Evolutionary conservation across 2,113 vertebrate species (phyloP).

Genomic region (Romanogobio albipinnatus): DNA sequence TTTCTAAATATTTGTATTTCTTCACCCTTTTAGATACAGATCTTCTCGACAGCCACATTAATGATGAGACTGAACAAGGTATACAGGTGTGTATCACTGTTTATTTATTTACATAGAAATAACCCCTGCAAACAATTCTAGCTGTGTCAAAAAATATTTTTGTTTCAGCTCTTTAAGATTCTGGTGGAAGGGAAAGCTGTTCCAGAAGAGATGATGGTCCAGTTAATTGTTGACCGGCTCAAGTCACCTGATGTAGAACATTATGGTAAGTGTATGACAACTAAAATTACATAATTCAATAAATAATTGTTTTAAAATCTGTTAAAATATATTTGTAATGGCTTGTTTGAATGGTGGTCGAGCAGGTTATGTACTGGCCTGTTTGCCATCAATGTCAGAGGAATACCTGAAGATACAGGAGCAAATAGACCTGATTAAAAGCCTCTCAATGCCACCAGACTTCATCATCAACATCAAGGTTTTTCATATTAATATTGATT

Average conservation of each 20-base stretch:
- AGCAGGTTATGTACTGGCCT: constrained; percentile 91
- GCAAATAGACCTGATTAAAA: constrained; percentile 86
- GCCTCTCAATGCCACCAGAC: constrained; percentile 84
- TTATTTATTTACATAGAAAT: neutral
- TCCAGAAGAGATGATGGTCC: constrained; percentile 81
- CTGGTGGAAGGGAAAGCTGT: constrained; percentile 80
- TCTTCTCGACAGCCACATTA: constrained; percentile 79
- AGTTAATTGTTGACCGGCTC: constrained; percentile 83
- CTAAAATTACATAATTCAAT: neutral
- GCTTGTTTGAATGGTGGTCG: neutral
- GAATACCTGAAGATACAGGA: constrained; percentile 78
- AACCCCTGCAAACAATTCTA: neutral
- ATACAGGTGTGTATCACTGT: constrained; percentile 75
- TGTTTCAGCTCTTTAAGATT: constrained; percentile 77
- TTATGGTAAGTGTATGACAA: constrained; percentile 78
- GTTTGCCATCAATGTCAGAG: constrained; percentile 85
- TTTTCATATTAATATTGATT: too few relatives aligned
- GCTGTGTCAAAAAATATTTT: neutral
- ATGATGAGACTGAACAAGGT: constrained; percentile 75
- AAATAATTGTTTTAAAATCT: too few relatives aligned
- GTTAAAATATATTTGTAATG: neutral
- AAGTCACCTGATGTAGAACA: constrained; percentile 85
- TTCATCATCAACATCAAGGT: constrained; percentile 97
- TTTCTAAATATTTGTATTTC: constrained; percentile 18
- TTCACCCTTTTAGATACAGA: constrained; percentile 79